A percentile compares a stretch with the other conserved stretches of the same genome.
phyloP scores from a whole-genome alignment of 2,797 vertebrate genomes.

The Trichosurus vulpecula region DNA sequence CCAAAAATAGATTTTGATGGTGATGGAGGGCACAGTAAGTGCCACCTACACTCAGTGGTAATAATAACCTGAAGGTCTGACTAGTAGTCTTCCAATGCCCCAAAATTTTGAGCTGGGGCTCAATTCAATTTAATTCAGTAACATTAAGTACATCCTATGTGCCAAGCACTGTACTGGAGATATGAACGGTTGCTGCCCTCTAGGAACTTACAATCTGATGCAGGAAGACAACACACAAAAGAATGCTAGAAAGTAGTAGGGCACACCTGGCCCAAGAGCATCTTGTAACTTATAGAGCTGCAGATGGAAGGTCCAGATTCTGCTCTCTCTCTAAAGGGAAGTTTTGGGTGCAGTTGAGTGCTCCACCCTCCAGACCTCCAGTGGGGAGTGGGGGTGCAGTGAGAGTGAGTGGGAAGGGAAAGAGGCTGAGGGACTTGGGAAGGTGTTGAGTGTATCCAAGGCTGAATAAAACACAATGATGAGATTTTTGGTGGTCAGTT shows the following conservation, averaged over 20 bases:
- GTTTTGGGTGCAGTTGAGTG: not conserved
- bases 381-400: fast-evolving
- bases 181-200: not conserved
- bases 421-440: not conserved
- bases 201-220: no score
- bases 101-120: not conserved
- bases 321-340: not conserved
- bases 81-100: not conserved
- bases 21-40: not conserved
- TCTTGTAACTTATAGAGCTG: not conserved
- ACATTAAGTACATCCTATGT: conserved; percentile 3
- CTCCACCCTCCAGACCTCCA: not conserved
- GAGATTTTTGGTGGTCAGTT: not conserved
- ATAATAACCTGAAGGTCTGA: not conserved
- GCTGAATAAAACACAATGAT: not conserved
- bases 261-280: not conserved
- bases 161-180: not conserved
- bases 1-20: not conserved
- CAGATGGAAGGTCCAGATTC: not conserved
- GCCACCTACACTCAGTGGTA: not conserved
- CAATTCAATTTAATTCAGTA: not conserved
- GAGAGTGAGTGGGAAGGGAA: not conserved
- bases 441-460: not conserved
- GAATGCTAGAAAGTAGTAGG: not conserved
- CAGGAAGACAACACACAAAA: not conserved